A percentile compares a stretch with the other conserved stretches of the same genome.
phyloP scores from a whole-genome alignment of 2,113 vertebrate genomes.

The Ivindomyrus marchei region DNA sequence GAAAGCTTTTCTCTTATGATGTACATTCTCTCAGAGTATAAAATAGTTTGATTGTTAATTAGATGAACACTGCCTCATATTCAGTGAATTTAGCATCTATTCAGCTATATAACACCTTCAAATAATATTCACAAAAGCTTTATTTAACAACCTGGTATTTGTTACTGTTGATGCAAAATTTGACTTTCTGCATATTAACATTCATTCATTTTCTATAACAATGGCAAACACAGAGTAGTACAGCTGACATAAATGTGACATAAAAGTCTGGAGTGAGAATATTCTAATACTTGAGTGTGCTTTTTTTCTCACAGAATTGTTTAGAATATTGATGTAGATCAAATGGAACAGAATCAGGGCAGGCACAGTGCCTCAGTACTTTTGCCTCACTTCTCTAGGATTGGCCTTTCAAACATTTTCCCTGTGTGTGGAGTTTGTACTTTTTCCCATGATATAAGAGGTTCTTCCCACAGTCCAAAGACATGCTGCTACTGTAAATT shows the following conservation, averaged over 20 bases:
- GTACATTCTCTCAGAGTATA: neutral
- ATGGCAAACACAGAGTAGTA: neutral
- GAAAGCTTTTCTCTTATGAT: neutral
- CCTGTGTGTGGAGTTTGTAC: neutral
- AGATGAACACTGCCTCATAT: slow-evolving; percentile 19
- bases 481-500: neutral
- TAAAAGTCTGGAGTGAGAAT: neutral
- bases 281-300: neutral
- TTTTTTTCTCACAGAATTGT: neutral
- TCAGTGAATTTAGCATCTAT: slow-evolving; percentile 33
- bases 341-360: neutral
- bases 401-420: neutral
- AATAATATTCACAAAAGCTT: neutral
- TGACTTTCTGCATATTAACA: neutral
- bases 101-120: slow-evolving; percentile 34
- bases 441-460: neutral
- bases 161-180: neutral
- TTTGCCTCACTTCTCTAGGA: neutral
- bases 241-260: neutral
- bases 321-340: neutral
- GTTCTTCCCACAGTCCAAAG: neutral
- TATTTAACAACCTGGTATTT: neutral
- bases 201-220: neutral
- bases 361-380: neutral
- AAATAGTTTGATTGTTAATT: slow-evolving; percentile 42